phyloP scores from a whole-genome alignment of 2,113 vertebrate species.

The Scopus umbretta region DNA sequence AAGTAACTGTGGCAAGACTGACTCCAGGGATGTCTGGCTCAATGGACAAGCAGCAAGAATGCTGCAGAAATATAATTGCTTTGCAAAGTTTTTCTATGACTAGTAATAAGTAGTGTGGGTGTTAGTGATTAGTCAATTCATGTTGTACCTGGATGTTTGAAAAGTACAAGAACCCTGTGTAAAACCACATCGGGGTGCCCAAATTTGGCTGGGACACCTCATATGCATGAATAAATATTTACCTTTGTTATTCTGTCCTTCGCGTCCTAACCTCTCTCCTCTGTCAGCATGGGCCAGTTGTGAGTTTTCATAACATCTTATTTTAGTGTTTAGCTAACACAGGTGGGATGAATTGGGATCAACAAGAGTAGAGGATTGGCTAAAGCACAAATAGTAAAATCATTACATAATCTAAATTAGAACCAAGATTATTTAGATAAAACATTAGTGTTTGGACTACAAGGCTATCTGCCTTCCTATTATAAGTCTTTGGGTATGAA shows the following conservation, averaged over 20 bases:
- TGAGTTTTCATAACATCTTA: background rate
- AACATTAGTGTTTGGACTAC: background rate
- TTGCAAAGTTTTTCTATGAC: background rate
- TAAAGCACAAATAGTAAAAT: background rate
- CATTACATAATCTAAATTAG: background rate
- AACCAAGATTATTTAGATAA: background rate
- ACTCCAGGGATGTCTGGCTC: background rate
- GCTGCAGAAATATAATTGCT: background rate
- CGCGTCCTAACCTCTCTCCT: background rate
- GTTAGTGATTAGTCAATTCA: background rate
- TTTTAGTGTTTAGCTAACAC: background rate
- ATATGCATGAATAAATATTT: background rate
- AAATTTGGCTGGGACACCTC: background rate
- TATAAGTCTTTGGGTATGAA: background rate
- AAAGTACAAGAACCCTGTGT: background rate
- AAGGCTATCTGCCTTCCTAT: background rate
- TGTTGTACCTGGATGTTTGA: background rate
- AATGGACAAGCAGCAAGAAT: background rate
- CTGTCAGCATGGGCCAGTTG: fast-evolving
- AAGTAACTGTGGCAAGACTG: background rate
- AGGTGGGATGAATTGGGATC: background rate
- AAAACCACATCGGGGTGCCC: background rate
- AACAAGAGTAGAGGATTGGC: background rate
- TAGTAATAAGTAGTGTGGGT: fast-evolving
- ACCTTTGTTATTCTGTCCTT: background rate